Percentiles rank a stretch among this genome's conserved stretches.
phyloP scores from a whole-genome alignment of 2,888 invertebrate species.

The Hemicrepidius hirtus region DNA sequence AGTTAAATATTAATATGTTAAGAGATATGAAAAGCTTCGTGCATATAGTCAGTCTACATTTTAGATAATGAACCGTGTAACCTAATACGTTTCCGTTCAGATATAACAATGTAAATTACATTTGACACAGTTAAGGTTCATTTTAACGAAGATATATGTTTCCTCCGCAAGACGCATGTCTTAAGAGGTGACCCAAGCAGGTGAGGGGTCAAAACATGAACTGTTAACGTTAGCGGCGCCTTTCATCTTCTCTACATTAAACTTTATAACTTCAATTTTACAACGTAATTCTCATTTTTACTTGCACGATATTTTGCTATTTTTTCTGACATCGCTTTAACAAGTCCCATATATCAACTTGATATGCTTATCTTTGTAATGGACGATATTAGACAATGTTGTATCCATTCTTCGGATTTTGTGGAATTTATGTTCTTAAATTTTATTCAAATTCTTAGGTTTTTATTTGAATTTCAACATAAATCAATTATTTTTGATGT shows the following conservation, averaged over 20 bases:
- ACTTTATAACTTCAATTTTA: slow-evolving; percentile 39
- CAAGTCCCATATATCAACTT: slow-evolving; percentile 1
- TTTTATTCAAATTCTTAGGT: too few relatives aligned
- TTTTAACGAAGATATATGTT: slow-evolving; percentile 53
- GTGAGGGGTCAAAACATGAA: slow-evolving; percentile 57
- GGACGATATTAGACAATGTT: not conserved
- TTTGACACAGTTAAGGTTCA: slow-evolving; percentile 46
- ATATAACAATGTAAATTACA: slow-evolving; percentile 42
- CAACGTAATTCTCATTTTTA: slow-evolving; percentile 37
- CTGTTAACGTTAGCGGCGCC: slow-evolving; percentile 57
- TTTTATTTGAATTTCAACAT: too few relatives aligned
- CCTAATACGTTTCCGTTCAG: slow-evolving; percentile 35
- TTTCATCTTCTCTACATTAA: slow-evolving; percentile 57
- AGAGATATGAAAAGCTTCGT: slow-evolving; percentile 3
- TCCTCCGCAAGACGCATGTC: slow-evolving; percentile 51
- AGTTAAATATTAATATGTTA: not conserved
- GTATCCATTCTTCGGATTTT: too few relatives aligned
- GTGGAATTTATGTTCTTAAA: too few relatives aligned
- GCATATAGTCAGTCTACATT: slow-evolving; percentile 21
- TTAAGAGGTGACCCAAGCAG: slow-evolving; percentile 55
- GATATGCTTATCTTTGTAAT: not conserved
- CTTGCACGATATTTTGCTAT: slow-evolving; percentile 40
- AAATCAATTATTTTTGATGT: not conserved
- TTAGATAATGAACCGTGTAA: slow-evolving; percentile 30
- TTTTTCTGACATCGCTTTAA: slow-evolving; percentile 5